A percentile compares a stretch with the other conserved stretches of the same genome.
These are phyloP conservation scores for Zaprionus ghesquierei DNA, from an alignment of 1,140 invertebrate genomes.

Conservation along the genomic window DNA sequence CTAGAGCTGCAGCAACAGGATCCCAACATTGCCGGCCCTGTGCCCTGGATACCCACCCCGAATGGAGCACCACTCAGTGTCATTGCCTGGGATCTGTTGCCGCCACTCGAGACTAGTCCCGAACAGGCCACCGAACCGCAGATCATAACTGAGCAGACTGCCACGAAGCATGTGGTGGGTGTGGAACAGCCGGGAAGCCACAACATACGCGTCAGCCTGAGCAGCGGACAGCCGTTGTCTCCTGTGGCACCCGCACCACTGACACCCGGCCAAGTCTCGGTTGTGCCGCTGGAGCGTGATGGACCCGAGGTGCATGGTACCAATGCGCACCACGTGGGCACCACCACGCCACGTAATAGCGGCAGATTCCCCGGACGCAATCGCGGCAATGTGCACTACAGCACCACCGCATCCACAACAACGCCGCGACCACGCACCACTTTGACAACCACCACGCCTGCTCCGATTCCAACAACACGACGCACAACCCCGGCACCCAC, in stretches of 20 bases:
- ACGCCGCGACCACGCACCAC: slow-evolving; percentile 15
- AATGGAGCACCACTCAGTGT: slow-evolving; percentile 59
- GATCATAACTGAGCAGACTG: slow-evolving; percentile 62
- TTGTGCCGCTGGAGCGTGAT: slow-evolving; percentile 24
- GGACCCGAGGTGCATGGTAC: slow-evolving; percentile 56
- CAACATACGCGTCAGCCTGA: slow-evolving; percentile 61
- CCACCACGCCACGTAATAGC: slow-evolving; percentile 40
- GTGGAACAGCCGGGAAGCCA: slow-evolving; percentile 55
- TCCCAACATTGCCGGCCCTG: slow-evolving; percentile 66
- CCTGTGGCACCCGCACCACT: slow-evolving; percentile 19
- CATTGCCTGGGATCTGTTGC: slow-evolving; percentile 79
- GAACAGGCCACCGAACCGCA: slow-evolving; percentile 26
- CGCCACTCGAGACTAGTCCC: slow-evolving; percentile 37
- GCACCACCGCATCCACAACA: slow-evolving; percentile 48
- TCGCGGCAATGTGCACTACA: slow-evolving; percentile 62
- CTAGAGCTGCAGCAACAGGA: slow-evolving; percentile 66
- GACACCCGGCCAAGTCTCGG: slow-evolving; percentile 28
- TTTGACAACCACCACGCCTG: slow-evolving; percentile 2
- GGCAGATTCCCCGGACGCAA: slow-evolving; percentile 53
- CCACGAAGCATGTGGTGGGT: slow-evolving; percentile 43
- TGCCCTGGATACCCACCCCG: slow-evolving; percentile 59
- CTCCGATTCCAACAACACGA: slow-evolving; percentile 2
- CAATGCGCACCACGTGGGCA: slow-evolving; percentile 70
- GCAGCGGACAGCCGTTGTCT: slow-evolving; percentile 45
- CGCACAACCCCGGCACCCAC: slow-evolving; percentile 19